phyloP scores from a whole-genome alignment of 2,888 invertebrate genomes.

The Cerastoderma edule region DNA sequence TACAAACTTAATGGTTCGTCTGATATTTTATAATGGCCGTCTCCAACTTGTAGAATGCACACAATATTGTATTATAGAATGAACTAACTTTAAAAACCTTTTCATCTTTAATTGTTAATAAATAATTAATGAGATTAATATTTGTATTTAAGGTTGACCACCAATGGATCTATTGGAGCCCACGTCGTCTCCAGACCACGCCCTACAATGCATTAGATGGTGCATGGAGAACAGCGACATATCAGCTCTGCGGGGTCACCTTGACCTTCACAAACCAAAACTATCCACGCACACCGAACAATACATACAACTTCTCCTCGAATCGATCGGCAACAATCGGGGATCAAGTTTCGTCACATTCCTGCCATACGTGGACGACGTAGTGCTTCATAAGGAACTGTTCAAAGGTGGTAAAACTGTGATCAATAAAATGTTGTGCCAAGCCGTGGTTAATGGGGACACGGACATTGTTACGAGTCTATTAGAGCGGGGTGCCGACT shows the following conservation, averaged over 20 bases:
- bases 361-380: slow-evolving; percentile 47
- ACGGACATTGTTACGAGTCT: slow-evolving; percentile 34
- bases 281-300: slow-evolving; percentile 33
- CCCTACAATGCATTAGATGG: slow-evolving; percentile 54
- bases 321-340: slow-evolving; percentile 31
- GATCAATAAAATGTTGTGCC: slow-evolving; percentile 58
- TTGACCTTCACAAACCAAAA: slow-evolving; percentile 47
- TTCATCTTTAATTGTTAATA: too few species aligned
- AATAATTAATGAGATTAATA: too few species aligned
- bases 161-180: slow-evolving; percentile 58
- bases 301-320: slow-evolving; percentile 39
- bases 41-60: too few species aligned
- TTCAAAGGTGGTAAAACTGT: slow-evolving; percentile 40
- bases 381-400: slow-evolving; percentile 19
- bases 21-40: too few species aligned
- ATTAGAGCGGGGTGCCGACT: slow-evolving; percentile 48
- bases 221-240: slow-evolving; percentile 45
- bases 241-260: slow-evolving; percentile 39
- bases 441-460: slow-evolving; percentile 49
- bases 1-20: too few species aligned
- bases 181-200: slow-evolving; percentile 49
- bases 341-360: slow-evolving; percentile 33
- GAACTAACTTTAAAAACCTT: too few species aligned
- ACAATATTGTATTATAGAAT: too few species aligned
- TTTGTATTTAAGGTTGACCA: slow-evolving; percentile 8